These are phyloP conservation scores for Zosterops japonicus DNA, from an alignment of 2,113 vertebrate genomes.

Conservation along the genomic window DNA sequence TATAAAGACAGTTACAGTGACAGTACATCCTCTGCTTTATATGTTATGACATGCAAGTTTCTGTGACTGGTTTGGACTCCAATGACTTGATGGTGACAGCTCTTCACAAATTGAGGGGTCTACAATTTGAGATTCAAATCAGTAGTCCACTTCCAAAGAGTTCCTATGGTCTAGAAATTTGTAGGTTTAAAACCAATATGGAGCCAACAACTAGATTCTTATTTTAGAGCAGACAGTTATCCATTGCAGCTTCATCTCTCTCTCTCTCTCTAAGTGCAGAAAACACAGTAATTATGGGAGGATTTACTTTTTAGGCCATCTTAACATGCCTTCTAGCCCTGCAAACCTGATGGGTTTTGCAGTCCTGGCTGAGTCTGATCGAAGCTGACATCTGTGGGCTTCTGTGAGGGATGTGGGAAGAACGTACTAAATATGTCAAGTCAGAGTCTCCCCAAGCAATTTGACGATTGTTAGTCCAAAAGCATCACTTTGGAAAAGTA, in stretches of 20 bases:
- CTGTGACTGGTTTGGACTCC: background rate
- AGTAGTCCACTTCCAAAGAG: background rate
- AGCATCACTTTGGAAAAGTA: background rate
- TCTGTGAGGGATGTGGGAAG: constrained; percentile 33
- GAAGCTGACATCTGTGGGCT: constrained; percentile 4
- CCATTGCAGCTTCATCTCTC: background rate
- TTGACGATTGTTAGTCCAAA: background rate
- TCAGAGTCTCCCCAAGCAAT: constrained; percentile 5
- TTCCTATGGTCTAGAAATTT: background rate
- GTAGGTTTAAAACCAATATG: background rate
- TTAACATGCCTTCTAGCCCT: background rate
- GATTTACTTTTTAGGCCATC: background rate
- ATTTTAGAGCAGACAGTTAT: background rate
- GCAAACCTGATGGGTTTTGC: background rate
- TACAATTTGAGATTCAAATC: background rate
- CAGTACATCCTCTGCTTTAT: background rate
- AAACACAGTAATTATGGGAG: background rate
- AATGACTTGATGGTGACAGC: background rate
- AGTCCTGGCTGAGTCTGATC: background rate
- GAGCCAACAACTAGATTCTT: background rate
- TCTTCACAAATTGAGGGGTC: background rate
- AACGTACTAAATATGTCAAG: background rate
- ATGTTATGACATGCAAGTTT: background rate
- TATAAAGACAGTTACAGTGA: background rate
- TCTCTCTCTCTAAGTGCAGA: background rate